A percentile compares a stretch with the other conserved stretches of the same genome.
phyloP scores from a whole-genome alignment of 2,113 vertebrate genomes.

The Aythya baeri region DNA sequence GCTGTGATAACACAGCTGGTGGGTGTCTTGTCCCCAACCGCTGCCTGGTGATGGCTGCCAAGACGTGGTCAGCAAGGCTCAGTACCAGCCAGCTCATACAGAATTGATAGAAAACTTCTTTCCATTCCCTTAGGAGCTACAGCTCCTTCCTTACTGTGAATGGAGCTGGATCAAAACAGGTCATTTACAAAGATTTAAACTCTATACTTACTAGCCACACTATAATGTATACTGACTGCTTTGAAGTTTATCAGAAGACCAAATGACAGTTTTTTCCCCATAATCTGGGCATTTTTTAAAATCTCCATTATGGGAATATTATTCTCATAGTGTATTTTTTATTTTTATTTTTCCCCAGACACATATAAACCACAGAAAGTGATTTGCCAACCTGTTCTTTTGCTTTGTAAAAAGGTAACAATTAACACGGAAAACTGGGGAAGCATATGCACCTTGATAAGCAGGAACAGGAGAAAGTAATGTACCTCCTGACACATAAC shows the following conservation, averaged over 20 bases:
- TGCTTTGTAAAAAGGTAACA: neutral
- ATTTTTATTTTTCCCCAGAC: neutral
- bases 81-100: neutral
- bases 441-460: neutral
- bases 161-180: neutral
- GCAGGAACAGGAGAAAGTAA: neutral
- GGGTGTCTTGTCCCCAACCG: neutral
- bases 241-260: neutral
- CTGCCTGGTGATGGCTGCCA: neutral
- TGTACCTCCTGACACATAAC: neutral
- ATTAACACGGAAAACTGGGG: neutral
- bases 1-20: neutral
- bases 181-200: neutral
- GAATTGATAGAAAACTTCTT: neutral
- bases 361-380: neutral
- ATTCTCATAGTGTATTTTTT: neutral
- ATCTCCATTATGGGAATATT: neutral
- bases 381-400: neutral
- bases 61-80: constrained; percentile 23
- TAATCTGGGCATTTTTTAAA: neutral
- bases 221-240: neutral
- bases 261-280: neutral
- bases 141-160: neutral
- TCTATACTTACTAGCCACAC: neutral
- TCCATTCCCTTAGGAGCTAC: neutral